Evolutionary conservation across 35 echinoderm and acorn worm species (phyloP).

Genomic region (Holothuria glaberrima): DNA sequence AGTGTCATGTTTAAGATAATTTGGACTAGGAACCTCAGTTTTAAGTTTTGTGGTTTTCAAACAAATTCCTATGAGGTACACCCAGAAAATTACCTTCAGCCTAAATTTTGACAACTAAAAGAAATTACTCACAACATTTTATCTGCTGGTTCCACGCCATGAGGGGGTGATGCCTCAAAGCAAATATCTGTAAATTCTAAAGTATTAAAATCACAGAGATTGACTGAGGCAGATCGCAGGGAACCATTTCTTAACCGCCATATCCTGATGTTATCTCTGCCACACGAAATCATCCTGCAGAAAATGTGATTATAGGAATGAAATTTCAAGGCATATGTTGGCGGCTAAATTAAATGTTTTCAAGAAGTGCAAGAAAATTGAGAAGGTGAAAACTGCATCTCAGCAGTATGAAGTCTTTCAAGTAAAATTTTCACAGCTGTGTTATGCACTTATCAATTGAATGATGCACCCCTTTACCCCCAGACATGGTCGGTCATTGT

Average conservation of each 20-base stretch:
- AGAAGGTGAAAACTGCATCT: no score
- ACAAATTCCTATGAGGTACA: background rate
- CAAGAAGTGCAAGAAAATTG: no score
- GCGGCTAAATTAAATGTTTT: no score
- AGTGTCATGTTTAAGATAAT: background rate
- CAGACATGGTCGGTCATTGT: no score
- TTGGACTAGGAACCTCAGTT: background rate
- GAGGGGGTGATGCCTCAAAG: constrained; percentile 78
- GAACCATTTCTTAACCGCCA: constrained; percentile 87
- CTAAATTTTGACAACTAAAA: no score
- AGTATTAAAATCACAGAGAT: constrained; percentile 73
- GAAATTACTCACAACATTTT: constrained; percentile 81
- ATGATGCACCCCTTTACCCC: no score
- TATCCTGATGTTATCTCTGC: constrained; percentile 87
- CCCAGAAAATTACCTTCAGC: background rate
- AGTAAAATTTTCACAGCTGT: no score
- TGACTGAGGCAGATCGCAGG: constrained; percentile 90
- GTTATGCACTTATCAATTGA: no score
- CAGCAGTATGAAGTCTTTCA: no score
- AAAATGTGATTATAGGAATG: background rate
- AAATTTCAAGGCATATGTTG: no score
- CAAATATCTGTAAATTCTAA: constrained; percentile 89
- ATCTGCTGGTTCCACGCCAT: constrained; percentile 85
- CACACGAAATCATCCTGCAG: constrained; percentile 92
- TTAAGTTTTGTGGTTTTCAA: background rate